Base-by-base conservation (phyloP, 2,888 invertebrate genomes). In the Cataglyphis albicans region DNA sequence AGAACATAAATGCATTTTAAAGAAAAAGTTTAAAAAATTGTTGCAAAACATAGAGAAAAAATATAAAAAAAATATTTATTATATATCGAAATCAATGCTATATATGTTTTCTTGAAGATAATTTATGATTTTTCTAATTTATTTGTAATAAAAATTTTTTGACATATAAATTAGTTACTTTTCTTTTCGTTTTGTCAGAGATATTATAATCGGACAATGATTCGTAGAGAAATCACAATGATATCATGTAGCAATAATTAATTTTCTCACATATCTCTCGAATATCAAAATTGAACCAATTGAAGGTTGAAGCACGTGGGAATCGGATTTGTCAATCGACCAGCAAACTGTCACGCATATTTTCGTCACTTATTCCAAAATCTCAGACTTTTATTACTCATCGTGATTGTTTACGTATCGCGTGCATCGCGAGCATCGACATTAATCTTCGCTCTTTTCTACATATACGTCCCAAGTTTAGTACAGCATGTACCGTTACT, bases 251-350 rank as follows among this genome's bases (percentile, higher is more conserved):
- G 18, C 52, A 38, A 65, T 25, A 38, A 65, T 25, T 64, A 52
- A 64, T 75, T 12, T 41, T 68, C 68, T 44, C 44, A 38, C n/a
- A 44, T 59, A 41, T 68, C 32, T 57, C 10, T 32, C 29, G 29
- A 15, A 21, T 25, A 38, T 3, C 29, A 3, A 65, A 29, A n/a
- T 65, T 21, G 25, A 32, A 9, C 10, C 9, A 35, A 10, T 48
- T 21, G 25, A 65, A 18, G 25, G 25, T 67, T 25, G 65, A 18
- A 25, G 44, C 32, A 32, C 32, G 48, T 21, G 41, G 6, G 4
- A 67, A 41, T 29, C 32, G 29, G 18, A 59, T 67, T 25, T 25
- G 5, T 29, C 41, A n/a, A 25, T 29, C 12, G 52, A n/a, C 44
- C 35, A 52, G 1, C 21, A n/a, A n/a, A 68, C 21, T 9, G n/a